Evolutionary conservation across 2,888 invertebrate genomes (phyloP), one percentile per base, ranked within the genome.

Genomic region (Agelastica alni): DNA sequence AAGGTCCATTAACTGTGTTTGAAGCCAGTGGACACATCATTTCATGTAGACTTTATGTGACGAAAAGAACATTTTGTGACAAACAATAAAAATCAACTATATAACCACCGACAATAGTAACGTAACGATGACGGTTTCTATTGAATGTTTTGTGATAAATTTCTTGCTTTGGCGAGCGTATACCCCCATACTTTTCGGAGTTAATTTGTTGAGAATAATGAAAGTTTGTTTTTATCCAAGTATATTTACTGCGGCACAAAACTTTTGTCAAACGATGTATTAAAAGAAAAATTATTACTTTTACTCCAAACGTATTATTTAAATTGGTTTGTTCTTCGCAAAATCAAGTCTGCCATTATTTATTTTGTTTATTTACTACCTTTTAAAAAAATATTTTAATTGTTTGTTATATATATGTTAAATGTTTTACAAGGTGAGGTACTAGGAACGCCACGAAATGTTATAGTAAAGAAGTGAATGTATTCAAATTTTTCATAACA

Each of bases 31-130:
- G 47, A 56, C 43, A 44, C 22, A 47, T 43, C 49, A 53, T 44
- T 47, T 26, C 44, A 44, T 16, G 32, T 42, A 39, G 14, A 51
- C 28, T 46, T 34, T 46, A 56, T 30, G 56, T 43, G 54, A 49
- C 44, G 39, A 54, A 54, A 45, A 41, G 26, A 54, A 41, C 45
- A 45, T 54, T 49, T 45, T 31, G 49, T 48, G 39, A 49, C 49
- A 32, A 43, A 54, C 45, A 49, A 45, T 54, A 49, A 54, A 54
- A 54, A 13, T 34, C 20, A 28, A 39, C 22, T 39, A 30, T 41
- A 54, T 49, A 49, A 44, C 41, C 39, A 41, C 49, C 39, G 39
- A 54, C 39, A 45, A 54, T 48, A 32, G 44, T 36, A 6, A 45
- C 39, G 45, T 54, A 49, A 45, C 44, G 45, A 26, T 36, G 31